Conservation (phyloP, 2,797 vertebrate genomes). For the Pristis pectinata region DNA sequence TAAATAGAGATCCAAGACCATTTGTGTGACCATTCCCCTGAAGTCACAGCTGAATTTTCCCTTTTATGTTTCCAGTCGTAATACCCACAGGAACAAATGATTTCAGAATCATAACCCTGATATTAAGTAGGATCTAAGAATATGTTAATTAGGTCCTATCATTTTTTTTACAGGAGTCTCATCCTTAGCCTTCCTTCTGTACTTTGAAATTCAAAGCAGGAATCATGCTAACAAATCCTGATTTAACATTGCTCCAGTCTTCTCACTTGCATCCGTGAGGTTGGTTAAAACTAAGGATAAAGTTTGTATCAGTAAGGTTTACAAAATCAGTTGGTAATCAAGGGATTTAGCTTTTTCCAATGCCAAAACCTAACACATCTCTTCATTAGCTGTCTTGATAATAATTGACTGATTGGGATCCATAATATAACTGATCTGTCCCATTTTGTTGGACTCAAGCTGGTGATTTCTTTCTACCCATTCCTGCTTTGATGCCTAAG, state of each 20-base stretch:
- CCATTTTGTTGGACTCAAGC: neutral
- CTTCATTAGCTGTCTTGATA: neutral
- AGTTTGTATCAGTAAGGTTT: neutral
- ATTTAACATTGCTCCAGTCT: neutral
- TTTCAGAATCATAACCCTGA: no score
- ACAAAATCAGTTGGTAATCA: neutral
- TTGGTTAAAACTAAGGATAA: neutral
- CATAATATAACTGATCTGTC: neutral
- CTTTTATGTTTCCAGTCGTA: no score
- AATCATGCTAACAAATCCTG: neutral
- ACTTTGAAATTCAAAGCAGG: neutral
- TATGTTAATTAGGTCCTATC: neutral
- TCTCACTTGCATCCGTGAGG: neutral
- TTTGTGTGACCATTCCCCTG: neutral
- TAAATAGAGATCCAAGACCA: neutral
- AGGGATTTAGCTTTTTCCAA: neutral
- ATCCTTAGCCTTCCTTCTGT: neutral
- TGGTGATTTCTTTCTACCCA: neutral
- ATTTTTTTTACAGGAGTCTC: neutral
- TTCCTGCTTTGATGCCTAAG: neutral
- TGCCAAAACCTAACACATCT: neutral
- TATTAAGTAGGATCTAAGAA: no score
- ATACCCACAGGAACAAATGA: no score
- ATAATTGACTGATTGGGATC: neutral
- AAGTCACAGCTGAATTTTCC: neutral